phyloP scores from a whole-genome alignment of 2,797 vertebrate genomes.

The Uromys caudimaculatus region DNA sequence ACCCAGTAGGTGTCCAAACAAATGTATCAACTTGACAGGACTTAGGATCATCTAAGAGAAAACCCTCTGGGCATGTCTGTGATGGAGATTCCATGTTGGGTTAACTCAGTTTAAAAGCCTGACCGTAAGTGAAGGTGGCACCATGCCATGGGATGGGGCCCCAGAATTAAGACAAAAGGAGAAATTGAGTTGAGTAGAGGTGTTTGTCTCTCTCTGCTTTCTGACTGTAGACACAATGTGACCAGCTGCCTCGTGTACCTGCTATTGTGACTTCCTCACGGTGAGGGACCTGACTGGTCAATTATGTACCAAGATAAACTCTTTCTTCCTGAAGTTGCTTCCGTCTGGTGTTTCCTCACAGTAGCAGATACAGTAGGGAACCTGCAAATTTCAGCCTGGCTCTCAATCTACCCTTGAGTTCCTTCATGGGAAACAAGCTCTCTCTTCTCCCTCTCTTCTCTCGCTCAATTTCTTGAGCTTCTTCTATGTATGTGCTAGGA shows the following conservation, averaged over 20 bases:
- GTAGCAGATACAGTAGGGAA: background rate
- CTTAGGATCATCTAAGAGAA: background rate
- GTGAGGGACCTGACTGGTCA: background rate
- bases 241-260: background rate
- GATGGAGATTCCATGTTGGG: background rate
- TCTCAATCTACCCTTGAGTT: background rate
- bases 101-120: background rate
- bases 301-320: background rate
- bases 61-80: background rate
- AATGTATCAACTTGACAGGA: background rate
- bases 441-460: background rate
- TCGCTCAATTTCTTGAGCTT: background rate
- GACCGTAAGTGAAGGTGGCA: background rate
- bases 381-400: background rate
- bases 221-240: background rate
- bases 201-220: background rate
- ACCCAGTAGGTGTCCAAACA: background rate
- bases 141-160: too few relatives aligned
- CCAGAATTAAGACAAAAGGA: background rate
- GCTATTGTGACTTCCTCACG: background rate
- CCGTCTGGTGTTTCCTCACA: background rate
- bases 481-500: background rate
- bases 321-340: background rate
- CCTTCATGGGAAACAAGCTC: background rate
- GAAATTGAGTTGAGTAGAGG: background rate